Base-by-base conservation (phyloP, 2,888 invertebrate genomes). In the Ornithoptera priamus region DNA sequence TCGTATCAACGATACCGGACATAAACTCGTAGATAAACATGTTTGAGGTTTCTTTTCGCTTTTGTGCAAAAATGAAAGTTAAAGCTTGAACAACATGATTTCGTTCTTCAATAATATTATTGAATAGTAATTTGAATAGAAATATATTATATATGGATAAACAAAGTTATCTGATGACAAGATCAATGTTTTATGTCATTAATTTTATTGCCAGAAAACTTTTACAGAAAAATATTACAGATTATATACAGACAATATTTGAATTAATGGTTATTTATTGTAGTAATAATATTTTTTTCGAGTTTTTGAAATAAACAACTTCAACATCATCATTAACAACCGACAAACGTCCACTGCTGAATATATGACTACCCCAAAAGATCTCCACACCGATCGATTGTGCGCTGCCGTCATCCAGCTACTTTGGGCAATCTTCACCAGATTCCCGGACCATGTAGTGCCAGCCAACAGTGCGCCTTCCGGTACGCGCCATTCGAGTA, bases 11-110 rank as follows among this genome's bases (percentile, higher is more conserved):
- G 59, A 70, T 62, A 36, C 70, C 70, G n/a, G 70, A 70, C 70
- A 70, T 70, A 70, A 70, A 70, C 39, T 70, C 66, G 39, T 70
- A 70, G 39, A 70, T 24, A 20, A 70, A 70, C 70, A 70, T 70
- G 39, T 58, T 66, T 30, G 6, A 18, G 15, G 4, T 50, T 56
- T 61, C 20, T 62, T 8, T n/a, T 39, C 39, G 22, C 42, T 67
- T 18, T 62, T 42, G 39, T 12, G 60, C 17, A 46, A 62, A 46
- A 22, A 22, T 53, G 53, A n/a, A 53, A 53, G 8, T 53, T 53
- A 53, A 18, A 53, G 4, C 53, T n/a, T 53, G n/a, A n/a, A 2
- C 12, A 53, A 53, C n/a, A 53, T 18, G 18, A 50, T 50, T 53
- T 53, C 18, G n/a, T 58, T 57, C 57, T 20, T 20, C 22, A 57